Percentiles rank a stretch among this genome's conserved stretches.
phyloP scores from a whole-genome alignment of 2,113 vertebrate species.

The Lanius collurio region DNA sequence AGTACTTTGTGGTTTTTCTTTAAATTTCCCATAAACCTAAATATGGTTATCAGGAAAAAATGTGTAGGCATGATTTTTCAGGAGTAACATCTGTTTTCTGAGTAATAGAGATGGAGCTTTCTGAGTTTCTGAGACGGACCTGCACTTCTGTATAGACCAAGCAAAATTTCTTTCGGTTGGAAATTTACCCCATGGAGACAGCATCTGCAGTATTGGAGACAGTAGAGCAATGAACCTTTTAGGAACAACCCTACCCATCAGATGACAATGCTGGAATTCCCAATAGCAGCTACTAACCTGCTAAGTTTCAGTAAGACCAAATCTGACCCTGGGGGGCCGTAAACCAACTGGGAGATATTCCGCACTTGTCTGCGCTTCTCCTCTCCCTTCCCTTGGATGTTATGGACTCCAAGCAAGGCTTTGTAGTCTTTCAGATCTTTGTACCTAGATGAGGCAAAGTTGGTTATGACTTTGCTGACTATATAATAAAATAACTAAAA shows the following conservation, averaged over 20 bases:
- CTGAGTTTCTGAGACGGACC: background rate
- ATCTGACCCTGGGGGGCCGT: constrained; percentile 90
- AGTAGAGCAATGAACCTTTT: background rate
- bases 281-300: constrained; percentile 75
- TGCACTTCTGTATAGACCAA: background rate
- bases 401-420: constrained; percentile 89
- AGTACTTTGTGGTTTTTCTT: background rate
- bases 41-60: background rate
- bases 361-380: constrained; percentile 85
- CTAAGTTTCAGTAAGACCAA: constrained; percentile 89
- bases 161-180: background rate
- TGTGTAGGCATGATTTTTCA: background rate
- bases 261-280: background rate
- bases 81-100: background rate
- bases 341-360: constrained; percentile 89
- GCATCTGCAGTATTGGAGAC: background rate
- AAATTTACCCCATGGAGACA: background rate
- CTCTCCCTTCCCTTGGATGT: constrained; percentile 80
- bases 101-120: background rate
- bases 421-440: constrained; percentile 92
- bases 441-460: constrained; percentile 72
- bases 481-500: background rate
- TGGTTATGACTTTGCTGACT: background rate
- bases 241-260: background rate
- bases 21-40: background rate